These are phyloP conservation scores for Coryphaenoides rupestris DNA, from an alignment of 2,113 vertebrate genomes.

Conservation along the genomic window DNA sequence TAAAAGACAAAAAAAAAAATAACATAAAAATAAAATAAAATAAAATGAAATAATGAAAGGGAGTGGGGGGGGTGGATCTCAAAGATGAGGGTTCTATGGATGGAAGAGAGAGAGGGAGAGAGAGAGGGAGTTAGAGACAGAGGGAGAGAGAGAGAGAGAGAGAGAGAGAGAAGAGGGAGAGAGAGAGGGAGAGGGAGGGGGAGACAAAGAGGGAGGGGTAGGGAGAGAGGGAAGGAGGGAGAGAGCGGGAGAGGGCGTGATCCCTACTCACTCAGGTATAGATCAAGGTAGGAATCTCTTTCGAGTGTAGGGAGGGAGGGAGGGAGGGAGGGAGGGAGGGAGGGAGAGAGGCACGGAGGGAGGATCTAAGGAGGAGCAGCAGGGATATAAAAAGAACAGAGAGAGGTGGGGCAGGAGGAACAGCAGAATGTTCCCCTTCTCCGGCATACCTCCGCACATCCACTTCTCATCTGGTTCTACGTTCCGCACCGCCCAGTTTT, in stretches of 20 bases:
- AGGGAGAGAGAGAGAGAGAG: neutral
- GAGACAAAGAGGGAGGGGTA: too few species aligned
- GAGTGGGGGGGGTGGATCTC: too few species aligned
- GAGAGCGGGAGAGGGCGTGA: neutral
- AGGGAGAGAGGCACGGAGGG: slow-evolving; percentile 2
- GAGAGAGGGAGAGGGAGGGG: neutral
- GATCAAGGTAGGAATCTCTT: neutral
- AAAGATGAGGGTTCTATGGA: too few species aligned
- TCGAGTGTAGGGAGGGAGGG: neutral
- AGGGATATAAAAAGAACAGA: slow-evolving; percentile 17
- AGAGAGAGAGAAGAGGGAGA: neutral
- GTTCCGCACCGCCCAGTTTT: too few species aligned
- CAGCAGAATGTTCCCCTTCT: slow-evolving; percentile 20
- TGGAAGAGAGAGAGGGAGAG: neutral
- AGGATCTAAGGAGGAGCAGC: too few species aligned
- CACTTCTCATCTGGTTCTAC: too few species aligned
- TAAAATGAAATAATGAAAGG: too few species aligned
- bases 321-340: neutral
- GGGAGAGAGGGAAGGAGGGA: neutral
- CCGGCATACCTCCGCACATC: neutral
- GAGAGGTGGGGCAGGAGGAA: slow-evolving; percentile 6
- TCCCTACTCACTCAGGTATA: neutral
- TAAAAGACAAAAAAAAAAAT: slow-evolving; percentile 3
- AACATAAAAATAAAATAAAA: neutral
- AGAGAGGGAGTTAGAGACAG: too few species aligned